Conservation (phyloP, 2,888 invertebrate genomes). For the Mellilla xanthometata region DNA sequence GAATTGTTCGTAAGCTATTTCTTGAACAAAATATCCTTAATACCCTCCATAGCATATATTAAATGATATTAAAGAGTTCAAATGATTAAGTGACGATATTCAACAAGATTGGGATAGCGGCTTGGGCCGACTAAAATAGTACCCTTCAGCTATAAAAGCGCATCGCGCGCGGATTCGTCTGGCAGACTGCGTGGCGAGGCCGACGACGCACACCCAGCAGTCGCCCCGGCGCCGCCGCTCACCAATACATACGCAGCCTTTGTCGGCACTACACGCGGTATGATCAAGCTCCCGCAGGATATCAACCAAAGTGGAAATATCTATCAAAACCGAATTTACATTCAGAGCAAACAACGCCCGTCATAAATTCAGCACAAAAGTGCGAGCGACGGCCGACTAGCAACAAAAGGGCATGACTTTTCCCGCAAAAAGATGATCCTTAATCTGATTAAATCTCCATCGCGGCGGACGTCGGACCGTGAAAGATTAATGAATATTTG, state of each 20-base stretch:
- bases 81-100: conserved; percentile 6
- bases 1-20: background rate
- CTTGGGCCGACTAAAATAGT: conserved; percentile 27
- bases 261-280: conserved; percentile 27
- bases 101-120: conserved; percentile 12
- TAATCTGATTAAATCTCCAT: conserved; percentile 83
- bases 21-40: too few relatives aligned
- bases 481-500: conserved; percentile 83
- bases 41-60: too few relatives aligned
- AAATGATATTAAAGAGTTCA: background rate
- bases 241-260: conserved; percentile 37
- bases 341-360: conserved; percentile 72
- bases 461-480: conserved; percentile 81
- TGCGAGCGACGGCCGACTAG: conserved; percentile 74
- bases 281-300: conserved; percentile 35
- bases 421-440: conserved; percentile 82
- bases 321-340: conserved; percentile 62
- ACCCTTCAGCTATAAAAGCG: conserved; percentile 46
- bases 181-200: conserved; percentile 69
- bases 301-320: conserved; percentile 41
- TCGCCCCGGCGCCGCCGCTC: conserved; percentile 63
- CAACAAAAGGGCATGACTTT: conserved; percentile 81
- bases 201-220: conserved; percentile 42
- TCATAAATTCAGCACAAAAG: conserved; percentile 80
- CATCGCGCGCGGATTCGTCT: conserved; percentile 42